Evolutionary conservation across 2,888 invertebrate genomes (phyloP).

Genomic region (Drosophila borealis): DNA sequence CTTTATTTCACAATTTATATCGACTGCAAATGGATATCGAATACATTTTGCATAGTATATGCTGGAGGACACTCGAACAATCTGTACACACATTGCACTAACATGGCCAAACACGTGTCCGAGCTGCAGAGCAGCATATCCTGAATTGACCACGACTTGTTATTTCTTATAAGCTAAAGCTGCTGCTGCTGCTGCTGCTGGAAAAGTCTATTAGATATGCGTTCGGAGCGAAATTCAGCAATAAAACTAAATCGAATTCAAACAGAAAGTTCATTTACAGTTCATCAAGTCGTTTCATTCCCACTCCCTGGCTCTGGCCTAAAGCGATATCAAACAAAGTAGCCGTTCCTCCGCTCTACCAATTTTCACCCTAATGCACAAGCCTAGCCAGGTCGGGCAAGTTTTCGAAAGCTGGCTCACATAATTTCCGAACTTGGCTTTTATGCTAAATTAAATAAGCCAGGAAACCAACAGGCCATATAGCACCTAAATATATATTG

Average conservation of each 20-base stretch:
- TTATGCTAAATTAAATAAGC: constrained; percentile 77
- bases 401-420: constrained; percentile 36
- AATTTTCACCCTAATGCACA: background rate
- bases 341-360: background rate
- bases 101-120: constrained; percentile 47
- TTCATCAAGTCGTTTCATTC: constrained; percentile 74
- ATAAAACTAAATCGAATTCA: constrained; percentile 79
- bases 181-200: constrained; percentile 10
- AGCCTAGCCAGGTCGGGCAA: constrained; percentile 22
- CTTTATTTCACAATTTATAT: constrained; percentile 54
- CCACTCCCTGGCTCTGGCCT: constrained; percentile 3
- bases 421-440: constrained; percentile 64
- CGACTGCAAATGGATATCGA: constrained; percentile 45
- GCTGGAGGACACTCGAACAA: constrained; percentile 8
- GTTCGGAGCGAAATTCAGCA: constrained; percentile 46
- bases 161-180: constrained; percentile 9
- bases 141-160: constrained; percentile 3
- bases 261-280: constrained; percentile 79
- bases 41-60: constrained; percentile 35
- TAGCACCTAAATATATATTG: constrained; percentile 10
- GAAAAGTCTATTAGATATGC: constrained; percentile 45
- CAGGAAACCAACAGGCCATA: constrained; percentile 20
- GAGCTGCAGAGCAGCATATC: constrained; percentile 12
- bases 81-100: constrained; percentile 31
- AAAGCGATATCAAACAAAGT: constrained; percentile 43